Base-by-base conservation (phyloP, 2,113 vertebrate species). In the Etheostoma spectabile region DNA sequence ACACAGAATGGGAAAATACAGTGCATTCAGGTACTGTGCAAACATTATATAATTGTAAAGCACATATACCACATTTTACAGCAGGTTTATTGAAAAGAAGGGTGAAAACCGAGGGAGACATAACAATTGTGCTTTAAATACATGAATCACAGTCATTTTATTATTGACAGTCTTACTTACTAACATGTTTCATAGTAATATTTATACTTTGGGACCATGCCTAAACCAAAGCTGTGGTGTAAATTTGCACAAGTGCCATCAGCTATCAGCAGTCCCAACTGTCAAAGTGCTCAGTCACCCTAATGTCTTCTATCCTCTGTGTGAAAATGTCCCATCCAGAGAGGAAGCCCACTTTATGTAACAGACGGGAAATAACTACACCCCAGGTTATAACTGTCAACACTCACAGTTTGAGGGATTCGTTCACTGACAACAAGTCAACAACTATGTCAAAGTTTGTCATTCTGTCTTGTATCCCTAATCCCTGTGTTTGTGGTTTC, bases 1-100 rank as follows among this genome's bases (percentile, higher is more conserved):
- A 92, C 94, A 89, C 93, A 96, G 89, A 97, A 95, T 56, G 85
- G 85, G 35, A 45, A 92, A 16, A 90, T 94, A 87, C 95, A 95
- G 86, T 96, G 92, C 38, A 95, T 92, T 66, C 94, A 94, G 89
- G 93, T 98, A 90, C 13, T 48, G 46, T 21, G 15, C 12, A 24
- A 45, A 73, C 22, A 45, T 0, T 70, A 15, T 42, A 42, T 42
- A 42, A 10, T 42, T 11, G 38, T 42, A 11, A 42, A 42, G 38
- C 10, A 42, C 10, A 42, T 42, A 42, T 42, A n/a, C 7, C 12
- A n/a, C 38, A 33, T 66, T 38, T 67, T 66, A 18, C 27, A 60
- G 27, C 46, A 27, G 14, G 64, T 16, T 16, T 27, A 51, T 18
- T 61, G 3, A 42, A 49, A n/a, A 62, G 24, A 16, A 24, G 4